phyloP scores from a whole-genome alignment of 2,113 vertebrate species.

The Tenebrosternarchus preto region DNA sequence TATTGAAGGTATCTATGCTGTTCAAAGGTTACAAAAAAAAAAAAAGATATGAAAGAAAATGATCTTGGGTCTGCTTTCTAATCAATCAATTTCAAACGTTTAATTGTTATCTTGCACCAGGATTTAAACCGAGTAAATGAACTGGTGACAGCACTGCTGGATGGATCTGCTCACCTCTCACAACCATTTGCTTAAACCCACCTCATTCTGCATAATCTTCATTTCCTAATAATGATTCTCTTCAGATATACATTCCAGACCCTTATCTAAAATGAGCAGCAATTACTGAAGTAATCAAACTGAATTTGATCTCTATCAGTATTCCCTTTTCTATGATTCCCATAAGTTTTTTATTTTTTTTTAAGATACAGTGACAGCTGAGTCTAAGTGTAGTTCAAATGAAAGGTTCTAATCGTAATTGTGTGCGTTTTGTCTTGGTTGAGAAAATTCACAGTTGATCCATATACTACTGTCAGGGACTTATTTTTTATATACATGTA shows the following conservation, averaged over 20 bases:
- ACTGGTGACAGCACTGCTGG: background rate
- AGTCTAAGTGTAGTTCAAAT: slow-evolving; percentile 61
- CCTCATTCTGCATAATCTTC: slow-evolving; percentile 27
- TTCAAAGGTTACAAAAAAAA: background rate
- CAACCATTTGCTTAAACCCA: slow-evolving; percentile 36
- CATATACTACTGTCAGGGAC: slow-evolving; percentile 36
- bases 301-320: slow-evolving; percentile 61
- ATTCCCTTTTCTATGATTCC: slow-evolving; percentile 42
- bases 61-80: no score
- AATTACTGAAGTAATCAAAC: slow-evolving; percentile 68
- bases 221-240: slow-evolving; percentile 47
- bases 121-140: background rate
- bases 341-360: slow-evolving; percentile 28
- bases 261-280: slow-evolving; percentile 65
- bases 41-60: no score
- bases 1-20: no score
- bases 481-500: background rate
- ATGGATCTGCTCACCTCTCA: slow-evolving; percentile 13
- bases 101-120: background rate
- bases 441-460: background rate
- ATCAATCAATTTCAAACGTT: background rate
- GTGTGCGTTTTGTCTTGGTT: slow-evolving; percentile 23
- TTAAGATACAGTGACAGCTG: slow-evolving; percentile 53
- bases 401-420: slow-evolving; percentile 46
- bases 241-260: slow-evolving; percentile 39